Evolutionary conservation across 1,140 invertebrate species (phyloP).

Genomic region (Camponotus pennsylvanicus): DNA sequence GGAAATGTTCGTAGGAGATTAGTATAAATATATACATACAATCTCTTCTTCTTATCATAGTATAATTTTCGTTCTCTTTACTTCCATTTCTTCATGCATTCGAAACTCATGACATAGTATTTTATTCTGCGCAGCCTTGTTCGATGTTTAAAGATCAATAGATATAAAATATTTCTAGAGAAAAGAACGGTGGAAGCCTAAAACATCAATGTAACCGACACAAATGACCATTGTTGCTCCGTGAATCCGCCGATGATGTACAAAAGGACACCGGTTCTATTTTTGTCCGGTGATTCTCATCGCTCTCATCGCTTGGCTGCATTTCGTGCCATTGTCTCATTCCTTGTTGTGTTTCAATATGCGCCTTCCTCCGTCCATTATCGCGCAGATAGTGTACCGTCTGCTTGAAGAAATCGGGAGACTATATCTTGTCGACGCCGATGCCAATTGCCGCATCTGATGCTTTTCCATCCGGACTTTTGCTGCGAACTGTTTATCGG

Average conservation of each 20-base stretch:
- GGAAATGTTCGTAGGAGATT: background rate
- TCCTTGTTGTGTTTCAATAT: slow-evolving; percentile 45
- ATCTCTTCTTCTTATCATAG: slow-evolving; percentile 21
- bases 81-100: background rate
- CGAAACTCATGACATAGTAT: background rate
- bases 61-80: background rate
- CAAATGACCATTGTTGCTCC: background rate
- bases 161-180: background rate
- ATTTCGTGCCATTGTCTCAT: slow-evolving; percentile 46
- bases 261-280: slow-evolving; percentile 41
- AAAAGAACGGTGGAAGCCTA: background rate
- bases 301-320: slow-evolving; percentile 36
- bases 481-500: background rate
- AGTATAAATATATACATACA: slow-evolving; percentile 16
- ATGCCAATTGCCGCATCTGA: slow-evolving; percentile 41
- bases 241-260: slow-evolving; percentile 17
- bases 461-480: slow-evolving; percentile 31
- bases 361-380: slow-evolving; percentile 37
- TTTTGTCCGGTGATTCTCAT: slow-evolving; percentile 45
- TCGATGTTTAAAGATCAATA: slow-evolving; percentile 5
- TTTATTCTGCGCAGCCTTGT: background rate
- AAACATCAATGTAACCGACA: background rate
- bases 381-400: slow-evolving; percentile 27
- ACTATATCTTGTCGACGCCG: slow-evolving; percentile 33
- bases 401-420: slow-evolving; percentile 31